Evolutionary conservation across 2,797 vertebrate genomes (phyloP), one percentile per base, ranked within the genome.

Genomic region (Caiman crocodilus): DNA sequence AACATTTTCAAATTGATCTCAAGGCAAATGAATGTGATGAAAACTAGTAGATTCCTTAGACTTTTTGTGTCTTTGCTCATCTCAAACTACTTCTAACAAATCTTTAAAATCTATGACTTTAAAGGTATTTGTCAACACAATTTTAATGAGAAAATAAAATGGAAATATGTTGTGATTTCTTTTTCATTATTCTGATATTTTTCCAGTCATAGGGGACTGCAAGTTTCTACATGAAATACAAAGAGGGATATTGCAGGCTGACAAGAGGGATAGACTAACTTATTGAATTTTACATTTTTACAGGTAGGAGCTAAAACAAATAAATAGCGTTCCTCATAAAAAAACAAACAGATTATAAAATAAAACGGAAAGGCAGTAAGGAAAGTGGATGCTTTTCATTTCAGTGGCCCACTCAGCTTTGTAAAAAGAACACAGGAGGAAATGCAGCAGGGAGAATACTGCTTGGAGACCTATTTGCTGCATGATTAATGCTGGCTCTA

Each of bases 311-410:
- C 81, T 64, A 76, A 94, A 94, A 92, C 89, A 92, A 95, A 7
- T 94, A 94, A 95, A 84, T 92, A 88, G 76, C 15, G 35, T 85
- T 42, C 59, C 82, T 92, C 91, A 81, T 93, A 95, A 95, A 96
- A 74, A 23, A 93, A 90, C 85, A 82, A 91, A 73, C 73, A 65
- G 95, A 94, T 86, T 92, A 95, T 88, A 95, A 94, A 92, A 80
- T 20, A 85, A 91, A 94, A 90, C 75, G 90, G 79, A 95, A 82
- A 89, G 30, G 73, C 75, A 56, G 73, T 93, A 90, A 89, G 87
- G 88, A 92, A 95, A 91, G 21, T 60, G 82, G 87, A 95, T 87
- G 59, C 56, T 88, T 90, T 84, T 76, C 23, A 58, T 32, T 81
- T 65, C 23, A 13, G 12, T n/a, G 21, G 13, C 14, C 13, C 63